phyloP scores from a whole-genome alignment of 2,113 vertebrate species.

The Siniperca chuatsi region DNA sequence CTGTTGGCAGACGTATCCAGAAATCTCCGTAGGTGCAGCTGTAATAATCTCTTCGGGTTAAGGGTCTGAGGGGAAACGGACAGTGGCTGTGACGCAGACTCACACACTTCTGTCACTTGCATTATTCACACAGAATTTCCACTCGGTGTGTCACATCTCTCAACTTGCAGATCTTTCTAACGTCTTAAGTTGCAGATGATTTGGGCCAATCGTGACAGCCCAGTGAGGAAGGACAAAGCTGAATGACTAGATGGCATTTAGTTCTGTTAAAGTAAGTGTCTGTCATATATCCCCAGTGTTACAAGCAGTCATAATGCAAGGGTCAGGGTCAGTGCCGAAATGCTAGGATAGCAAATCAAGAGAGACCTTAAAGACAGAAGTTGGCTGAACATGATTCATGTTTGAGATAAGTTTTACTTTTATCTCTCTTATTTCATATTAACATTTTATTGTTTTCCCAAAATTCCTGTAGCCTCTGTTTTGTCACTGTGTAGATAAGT shows the following conservation, averaged over 20 bases:
- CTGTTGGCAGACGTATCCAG: not conserved
- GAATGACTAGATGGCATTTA: not conserved
- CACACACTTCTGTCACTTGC: not conserved
- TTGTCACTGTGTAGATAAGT: constrained; percentile 1
- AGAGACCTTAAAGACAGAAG: not conserved
- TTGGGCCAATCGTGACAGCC: not conserved
- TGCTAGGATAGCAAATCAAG: not conserved
- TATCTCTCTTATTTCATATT: not conserved
- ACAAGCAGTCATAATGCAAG: not conserved
- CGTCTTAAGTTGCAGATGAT: not conserved
- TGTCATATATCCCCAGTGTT: not conserved
- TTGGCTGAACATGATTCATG: not conserved
- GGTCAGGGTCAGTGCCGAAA: not conserved
- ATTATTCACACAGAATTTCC: not conserved
- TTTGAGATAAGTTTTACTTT: not conserved
- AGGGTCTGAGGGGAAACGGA: not conserved
- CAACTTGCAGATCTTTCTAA: not conserved
- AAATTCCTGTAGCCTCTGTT: not conserved
- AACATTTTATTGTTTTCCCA: not conserved
- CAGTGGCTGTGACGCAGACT: not conserved
- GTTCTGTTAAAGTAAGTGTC: not conserved
- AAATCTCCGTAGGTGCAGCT: constrained; percentile 5
- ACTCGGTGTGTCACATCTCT: not conserved
- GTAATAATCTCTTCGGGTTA: not conserved
- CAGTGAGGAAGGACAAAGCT: not conserved